Evolutionary conservation across 53 echinoderm and acorn worm genomes (phyloP), one percentile per base, ranked within the genome.

Genomic region (Apostichopus leukothele): DNA sequence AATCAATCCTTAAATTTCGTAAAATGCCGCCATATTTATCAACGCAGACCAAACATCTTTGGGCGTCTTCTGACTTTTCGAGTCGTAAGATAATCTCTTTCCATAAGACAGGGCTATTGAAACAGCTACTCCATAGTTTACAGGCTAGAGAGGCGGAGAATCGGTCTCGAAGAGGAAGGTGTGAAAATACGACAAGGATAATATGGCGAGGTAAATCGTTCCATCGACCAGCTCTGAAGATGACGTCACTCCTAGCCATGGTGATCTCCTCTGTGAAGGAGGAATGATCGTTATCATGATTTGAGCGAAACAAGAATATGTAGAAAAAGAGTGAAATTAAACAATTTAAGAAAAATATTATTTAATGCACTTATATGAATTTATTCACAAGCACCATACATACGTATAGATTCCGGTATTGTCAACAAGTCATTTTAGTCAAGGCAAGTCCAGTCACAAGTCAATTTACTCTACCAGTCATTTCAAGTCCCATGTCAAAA

Each of bases 141-240:
- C 94, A 96, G 9, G 91, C 54, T 67, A 94, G 90, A 25, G 95
- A 89, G 10, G 95, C 92, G 12, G 76, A 74, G 50, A 75, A 88
- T 5, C 99, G 91, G 67, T 96, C 96, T 19, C 76, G 22, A 9
- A 94, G 86, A 1, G 90, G 75, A 1, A 96, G 91, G 77, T 79
- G 88, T 12, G 90, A 90, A 20, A 96, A 94, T 61, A 96, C 90
- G 19, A 93, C 77, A 18, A 96, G 88, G 73, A 99, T 53, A 39
- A 99, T 91, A 89, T 99, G 99, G 20, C 96, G 92, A 10, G 99
- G 99, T 27, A 99, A 89, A 52, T 85, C 60, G 19, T 74, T 91
- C 99, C 99, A 99, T 66, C 50, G 63, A 52, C 52, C 23, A 4
- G 3, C 20, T 9, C 51, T 21, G 25, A 7, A n/a, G 68, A 85